Base-by-base conservation (phyloP, 2,797 vertebrate genomes). In the Psittacula echo region DNA sequence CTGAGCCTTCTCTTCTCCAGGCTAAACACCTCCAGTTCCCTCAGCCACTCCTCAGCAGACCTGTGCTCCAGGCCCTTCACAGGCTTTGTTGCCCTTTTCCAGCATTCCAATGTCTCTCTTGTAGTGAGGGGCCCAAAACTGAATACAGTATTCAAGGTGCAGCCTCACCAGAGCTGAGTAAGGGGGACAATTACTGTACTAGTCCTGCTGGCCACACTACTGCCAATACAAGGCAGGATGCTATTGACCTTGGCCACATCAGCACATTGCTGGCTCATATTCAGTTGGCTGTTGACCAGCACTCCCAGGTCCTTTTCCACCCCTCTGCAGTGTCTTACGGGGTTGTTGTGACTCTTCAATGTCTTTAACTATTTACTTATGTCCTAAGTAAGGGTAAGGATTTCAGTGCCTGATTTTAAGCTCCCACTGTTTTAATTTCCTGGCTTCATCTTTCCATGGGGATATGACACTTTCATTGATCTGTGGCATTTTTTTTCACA, bases 381-480 rank as follows among this genome's bases (percentile, higher is more conserved):
- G 29, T 72, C 30, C 42, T 58, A 76, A 68, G 16, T 39, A 72
- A 75, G 30, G 34, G 61, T 62, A 89, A 88, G 14, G 50, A 90
- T 84, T 94, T 77, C 72, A 58, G 32, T 78, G 72, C 53, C 58
- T 72, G 54, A 75, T 61, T 81, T 78, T 81, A 87, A 95, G 42
- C 9, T 87, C 11, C 18, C 3, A 3, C 11, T 89, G 13, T 83
- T 93, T 54, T 62, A 81, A 92, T 84, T 45, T 78, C n/a, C 41
- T 62, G n/a, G 30, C 56, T 44, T 89, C 30, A 61, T 64, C 58
- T 30, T 89, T 72, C 62, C 41, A 19, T 50, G 78, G 61, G 30
- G 39, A 91, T 64, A 78, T 62, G 73, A 90, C 13, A 23, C 32
- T 78, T 96, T 54, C 11, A 32, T 64, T 91, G 44, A 41, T 66